Evolutionary conservation across 92 coral and sea anemone species (phyloP).

Genomic region (Palythoa grandiflora): DNA sequence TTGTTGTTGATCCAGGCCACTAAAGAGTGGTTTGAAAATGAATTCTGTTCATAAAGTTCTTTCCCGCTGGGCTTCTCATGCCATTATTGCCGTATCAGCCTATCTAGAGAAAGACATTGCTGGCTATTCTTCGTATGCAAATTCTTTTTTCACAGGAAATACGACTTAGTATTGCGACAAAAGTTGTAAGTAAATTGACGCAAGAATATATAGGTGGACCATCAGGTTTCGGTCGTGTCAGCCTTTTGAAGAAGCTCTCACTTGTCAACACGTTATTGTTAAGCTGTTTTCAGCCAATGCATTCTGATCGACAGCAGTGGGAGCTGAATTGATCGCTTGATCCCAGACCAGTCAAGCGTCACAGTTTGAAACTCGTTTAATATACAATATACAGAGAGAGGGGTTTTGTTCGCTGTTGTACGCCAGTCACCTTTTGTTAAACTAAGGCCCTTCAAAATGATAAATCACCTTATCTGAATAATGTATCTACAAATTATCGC

Average conservation of each 20-base stretch:
- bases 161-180: conserved; percentile 1
- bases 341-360: conserved; percentile 20
- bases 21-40: neutral
- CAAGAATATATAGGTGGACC: neutral
- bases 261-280: conserved; percentile 23
- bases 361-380: conserved; percentile 2
- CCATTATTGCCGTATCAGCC: neutral
- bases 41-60: neutral
- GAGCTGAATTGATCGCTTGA: conserved; percentile 25
- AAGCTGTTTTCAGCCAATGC: neutral
- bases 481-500: neutral
- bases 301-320: neutral
- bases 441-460: conserved; percentile 17
- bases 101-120: neutral
- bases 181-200: neutral
- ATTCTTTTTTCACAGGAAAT: neutral
- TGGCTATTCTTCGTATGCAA: conserved; percentile 18
- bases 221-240: neutral
- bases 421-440: conserved; percentile 7
- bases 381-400: conserved; percentile 17
- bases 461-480: neutral
- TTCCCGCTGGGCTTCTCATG: neutral
- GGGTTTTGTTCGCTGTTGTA: neutral
- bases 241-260: neutral
- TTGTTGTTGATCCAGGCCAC: neutral